Evolutionary conservation across 37 sponge, comb jelly and placozoan genomes (phyloP).

Genomic region (Petrosia ficiformis): DNA sequence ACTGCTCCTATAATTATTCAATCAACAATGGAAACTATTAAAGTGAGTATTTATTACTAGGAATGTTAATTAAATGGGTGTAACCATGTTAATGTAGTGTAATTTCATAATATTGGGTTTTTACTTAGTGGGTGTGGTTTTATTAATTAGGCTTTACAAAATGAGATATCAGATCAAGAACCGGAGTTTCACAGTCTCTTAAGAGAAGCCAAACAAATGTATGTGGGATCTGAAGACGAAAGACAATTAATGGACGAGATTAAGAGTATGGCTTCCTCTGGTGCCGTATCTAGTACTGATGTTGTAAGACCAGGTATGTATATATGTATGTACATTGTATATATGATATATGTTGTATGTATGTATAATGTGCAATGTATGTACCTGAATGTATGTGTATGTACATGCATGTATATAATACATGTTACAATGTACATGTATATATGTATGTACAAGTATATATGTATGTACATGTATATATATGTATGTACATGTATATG

Average conservation of each 20-base stretch:
- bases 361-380: no score
- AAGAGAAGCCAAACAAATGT: conserved; percentile 32
- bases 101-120: no score
- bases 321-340: no score
- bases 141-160: conserved; percentile 23
- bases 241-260: neutral
- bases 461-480: no score
- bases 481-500: no score
- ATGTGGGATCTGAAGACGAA: neutral
- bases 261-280: neutral
- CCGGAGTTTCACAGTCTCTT: conserved; percentile 48
- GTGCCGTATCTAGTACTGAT: neutral
- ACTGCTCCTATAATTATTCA: conserved; percentile 18
- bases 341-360: no score
- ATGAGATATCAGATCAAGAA: conserved; percentile 28
- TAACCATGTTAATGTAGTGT: no score
- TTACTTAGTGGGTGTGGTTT: neutral
- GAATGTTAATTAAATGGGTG: conserved; percentile 4
- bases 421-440: no score
- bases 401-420: no score
- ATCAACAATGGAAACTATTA: conserved; percentile 17
- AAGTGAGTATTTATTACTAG: neutral
- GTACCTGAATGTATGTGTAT: no score
- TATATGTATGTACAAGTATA: no score
- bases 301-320: neutral